phyloP scores from a whole-genome alignment of 2,797 vertebrate species.

The Clamator glandarius region DNA sequence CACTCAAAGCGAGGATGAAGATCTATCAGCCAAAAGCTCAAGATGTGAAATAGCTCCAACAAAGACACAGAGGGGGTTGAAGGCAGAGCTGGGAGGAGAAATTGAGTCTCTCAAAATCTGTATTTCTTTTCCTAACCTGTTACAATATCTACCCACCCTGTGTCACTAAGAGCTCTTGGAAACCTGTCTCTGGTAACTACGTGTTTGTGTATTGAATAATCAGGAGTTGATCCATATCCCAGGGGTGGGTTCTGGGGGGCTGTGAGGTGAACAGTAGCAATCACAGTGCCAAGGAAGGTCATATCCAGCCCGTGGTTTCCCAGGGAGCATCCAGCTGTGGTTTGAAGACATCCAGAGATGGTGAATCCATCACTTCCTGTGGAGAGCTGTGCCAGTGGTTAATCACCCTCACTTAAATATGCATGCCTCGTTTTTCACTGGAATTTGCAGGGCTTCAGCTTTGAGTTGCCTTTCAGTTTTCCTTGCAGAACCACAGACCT shows the following conservation, averaged over 20 bases:
- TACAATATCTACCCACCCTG: rapidly evolving
- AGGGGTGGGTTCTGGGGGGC: rapidly evolving
- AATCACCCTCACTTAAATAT: constrained; percentile 16
- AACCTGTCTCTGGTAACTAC: not conserved
- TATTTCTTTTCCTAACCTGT: not conserved
- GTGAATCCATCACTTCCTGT: constrained; percentile 16
- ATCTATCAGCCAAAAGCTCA: not conserved
- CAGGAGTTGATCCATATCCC: not conserved
- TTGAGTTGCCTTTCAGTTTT: not conserved
- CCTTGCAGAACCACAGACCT: not conserved
- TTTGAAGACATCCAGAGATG: constrained; percentile 56
- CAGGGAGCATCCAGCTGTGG: not conserved
- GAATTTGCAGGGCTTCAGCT: not conserved
- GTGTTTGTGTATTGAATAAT: not conserved
- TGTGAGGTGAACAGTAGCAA: not conserved
- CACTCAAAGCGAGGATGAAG: not conserved
- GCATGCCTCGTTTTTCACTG: not conserved
- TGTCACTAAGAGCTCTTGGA: not conserved
- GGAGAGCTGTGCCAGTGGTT: not conserved
- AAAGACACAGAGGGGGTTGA: rapidly evolving
- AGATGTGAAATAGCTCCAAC: not conserved
- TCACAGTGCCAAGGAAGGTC: not conserved
- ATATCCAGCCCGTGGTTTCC: not conserved
- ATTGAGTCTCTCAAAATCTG: not conserved
- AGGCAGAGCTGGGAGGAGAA: not conserved